Evolutionary conservation across 2,797 vertebrate genomes (phyloP).

Genomic region (Diceros bicornis): DNA sequence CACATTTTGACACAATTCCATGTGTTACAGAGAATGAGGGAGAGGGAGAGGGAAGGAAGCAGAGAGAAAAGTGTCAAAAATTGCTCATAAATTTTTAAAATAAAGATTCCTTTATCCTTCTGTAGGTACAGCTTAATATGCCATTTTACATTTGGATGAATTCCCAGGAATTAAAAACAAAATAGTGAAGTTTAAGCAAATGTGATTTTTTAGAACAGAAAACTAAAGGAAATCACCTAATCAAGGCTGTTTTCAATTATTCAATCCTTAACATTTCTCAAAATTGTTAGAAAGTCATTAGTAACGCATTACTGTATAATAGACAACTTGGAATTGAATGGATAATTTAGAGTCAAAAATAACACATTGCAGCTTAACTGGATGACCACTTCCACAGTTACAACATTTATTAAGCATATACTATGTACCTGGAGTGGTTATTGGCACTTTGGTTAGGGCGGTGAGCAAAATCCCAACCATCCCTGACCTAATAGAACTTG

Average conservation of each 20-base stretch:
- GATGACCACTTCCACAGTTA: not conserved
- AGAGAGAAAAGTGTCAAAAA: not conserved
- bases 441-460: not conserved
- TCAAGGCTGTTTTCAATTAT: constrained; percentile 51
- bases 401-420: constrained; percentile 31
- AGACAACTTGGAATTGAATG: not conserved
- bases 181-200: constrained; percentile 2
- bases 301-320: not conserved
- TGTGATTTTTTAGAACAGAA: constrained; percentile 51
- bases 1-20: not conserved
- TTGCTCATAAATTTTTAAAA: constrained; percentile 20
- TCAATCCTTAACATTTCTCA: constrained; percentile 21
- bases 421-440: not conserved
- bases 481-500: not conserved
- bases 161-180: constrained; percentile 58
- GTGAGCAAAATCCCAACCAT: not conserved
- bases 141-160: constrained; percentile 65
- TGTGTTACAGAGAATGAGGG: not conserved
- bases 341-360: constrained; percentile 58
- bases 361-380: not conserved
- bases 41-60: not conserved
- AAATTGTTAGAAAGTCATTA: constrained; percentile 66
- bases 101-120: constrained; percentile 16
- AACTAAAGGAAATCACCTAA: constrained; percentile 50
- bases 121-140: constrained; percentile 57